Evolutionary conservation across 2,888 invertebrate genomes (phyloP).

Genomic region (Nipponacmea schrenckii): DNA sequence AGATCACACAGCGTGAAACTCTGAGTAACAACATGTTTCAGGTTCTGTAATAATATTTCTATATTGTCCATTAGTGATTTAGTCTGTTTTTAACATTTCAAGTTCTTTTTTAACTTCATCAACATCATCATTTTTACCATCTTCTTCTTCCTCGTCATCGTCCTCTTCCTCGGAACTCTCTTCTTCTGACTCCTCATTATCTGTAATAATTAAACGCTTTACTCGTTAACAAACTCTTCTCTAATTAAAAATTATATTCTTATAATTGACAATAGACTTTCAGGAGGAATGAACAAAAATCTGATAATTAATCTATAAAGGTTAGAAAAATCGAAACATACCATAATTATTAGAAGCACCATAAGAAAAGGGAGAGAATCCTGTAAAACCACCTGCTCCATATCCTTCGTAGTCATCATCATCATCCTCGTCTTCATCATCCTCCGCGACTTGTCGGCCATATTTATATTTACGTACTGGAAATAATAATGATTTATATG

Average conservation of each 20-base stretch:
- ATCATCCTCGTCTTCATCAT: constrained; percentile 42
- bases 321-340: background rate
- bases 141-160: constrained; percentile 44
- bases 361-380: background rate
- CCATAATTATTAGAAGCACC: background rate
- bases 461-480: constrained; percentile 62
- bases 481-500: constrained; percentile 21
- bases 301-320: too few species aligned
- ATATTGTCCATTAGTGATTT: too few species aligned
- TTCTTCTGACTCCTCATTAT: constrained; percentile 34
- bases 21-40: too few species aligned
- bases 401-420: constrained; percentile 15
- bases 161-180: constrained; percentile 40
- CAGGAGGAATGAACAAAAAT: background rate
- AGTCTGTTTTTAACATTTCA: constrained; percentile 8
- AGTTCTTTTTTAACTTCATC: constrained; percentile 29
- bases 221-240: background rate
- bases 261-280: background rate
- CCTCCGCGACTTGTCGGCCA: constrained; percentile 55
- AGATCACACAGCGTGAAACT: too few species aligned
- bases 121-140: constrained; percentile 38
- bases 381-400: constrained; percentile 5
- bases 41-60: too few species aligned
- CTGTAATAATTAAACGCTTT: constrained; percentile 5
- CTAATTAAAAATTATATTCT: background rate